These are phyloP conservation scores for Dinocampus coccinellae DNA, from an alignment of 2,888 invertebrate genomes.

Conservation along the genomic window DNA sequence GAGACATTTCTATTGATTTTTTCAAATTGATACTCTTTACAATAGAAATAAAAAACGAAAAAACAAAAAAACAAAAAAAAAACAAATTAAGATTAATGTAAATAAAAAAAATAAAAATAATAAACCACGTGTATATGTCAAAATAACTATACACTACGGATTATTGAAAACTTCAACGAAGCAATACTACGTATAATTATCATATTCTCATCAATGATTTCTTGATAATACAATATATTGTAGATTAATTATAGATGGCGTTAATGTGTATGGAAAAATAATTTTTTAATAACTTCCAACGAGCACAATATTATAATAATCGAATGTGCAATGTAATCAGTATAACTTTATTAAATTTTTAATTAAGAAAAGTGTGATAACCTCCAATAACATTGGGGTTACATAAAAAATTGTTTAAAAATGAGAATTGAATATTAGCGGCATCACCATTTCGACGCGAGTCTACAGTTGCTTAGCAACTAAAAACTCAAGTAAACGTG, in stretches of 20 bases:
- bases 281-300: too few species aligned
- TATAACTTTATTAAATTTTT: too few species aligned
- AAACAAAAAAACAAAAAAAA: too few species aligned
- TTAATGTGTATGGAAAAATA: not conserved
- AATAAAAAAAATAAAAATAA: conserved; percentile 1
- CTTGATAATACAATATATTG: not conserved
- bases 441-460: conserved; percentile 41
- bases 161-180: too few species aligned
- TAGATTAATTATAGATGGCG: not conserved
- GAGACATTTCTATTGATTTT: conserved; percentile 48
- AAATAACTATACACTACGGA: not conserved
- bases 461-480: conserved; percentile 39
- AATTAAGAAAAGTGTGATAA: not conserved
- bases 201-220: too few species aligned
- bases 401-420: not conserved
- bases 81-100: not conserved
- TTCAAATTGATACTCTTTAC: not conserved
- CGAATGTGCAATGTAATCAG: not conserved
- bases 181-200: too few species aligned
- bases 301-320: too few species aligned
- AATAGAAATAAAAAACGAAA: not conserved
- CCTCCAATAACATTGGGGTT: not conserved
- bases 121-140: conserved; percentile 42
- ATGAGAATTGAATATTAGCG: not conserved
- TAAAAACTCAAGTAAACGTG: conserved; percentile 30